phyloP scores from a whole-genome alignment of 1,140 invertebrate species.

The Drosophila rhopaloa region DNA sequence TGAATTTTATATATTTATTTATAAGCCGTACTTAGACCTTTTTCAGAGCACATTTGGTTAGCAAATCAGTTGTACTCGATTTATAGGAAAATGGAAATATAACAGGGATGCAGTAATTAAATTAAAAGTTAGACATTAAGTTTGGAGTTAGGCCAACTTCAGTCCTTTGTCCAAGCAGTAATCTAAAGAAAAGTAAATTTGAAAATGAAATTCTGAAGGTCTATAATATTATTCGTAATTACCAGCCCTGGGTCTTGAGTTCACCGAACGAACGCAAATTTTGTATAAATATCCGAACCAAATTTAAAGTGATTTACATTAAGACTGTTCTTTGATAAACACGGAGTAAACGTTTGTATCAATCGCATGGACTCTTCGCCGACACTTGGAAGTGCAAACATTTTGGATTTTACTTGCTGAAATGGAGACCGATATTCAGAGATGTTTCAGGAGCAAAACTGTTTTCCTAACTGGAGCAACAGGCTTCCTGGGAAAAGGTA shows the following conservation, averaged over 20 bases:
- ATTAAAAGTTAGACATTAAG: neutral
- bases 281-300: slow-evolving; percentile 18
- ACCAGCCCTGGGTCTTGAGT: slow-evolving; percentile 15
- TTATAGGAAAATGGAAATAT: neutral
- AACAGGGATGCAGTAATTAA: slow-evolving; percentile 5
- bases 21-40: neutral
- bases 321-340: too few species aligned
- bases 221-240: neutral
- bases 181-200: neutral
- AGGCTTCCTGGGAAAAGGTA: slow-evolving; percentile 56
- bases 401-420: neutral
- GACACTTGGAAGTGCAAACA: neutral
- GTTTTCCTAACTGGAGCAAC: slow-evolving; percentile 50
- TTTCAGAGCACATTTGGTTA: slow-evolving; percentile 10
- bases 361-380: neutral
- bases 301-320: neutral
- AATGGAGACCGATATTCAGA: slow-evolving; percentile 52
- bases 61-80: neutral
- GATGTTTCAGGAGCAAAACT: slow-evolving; percentile 45
- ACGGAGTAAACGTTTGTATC: neutral
- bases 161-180: neutral
- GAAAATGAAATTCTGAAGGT: neutral
- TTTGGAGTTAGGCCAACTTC: neutral
- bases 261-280: slow-evolving; percentile 12
- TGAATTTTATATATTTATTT: neutral